phyloP scores from a whole-genome alignment of 1,140 invertebrate genomes.

The Geopemphigus sp. region DNA sequence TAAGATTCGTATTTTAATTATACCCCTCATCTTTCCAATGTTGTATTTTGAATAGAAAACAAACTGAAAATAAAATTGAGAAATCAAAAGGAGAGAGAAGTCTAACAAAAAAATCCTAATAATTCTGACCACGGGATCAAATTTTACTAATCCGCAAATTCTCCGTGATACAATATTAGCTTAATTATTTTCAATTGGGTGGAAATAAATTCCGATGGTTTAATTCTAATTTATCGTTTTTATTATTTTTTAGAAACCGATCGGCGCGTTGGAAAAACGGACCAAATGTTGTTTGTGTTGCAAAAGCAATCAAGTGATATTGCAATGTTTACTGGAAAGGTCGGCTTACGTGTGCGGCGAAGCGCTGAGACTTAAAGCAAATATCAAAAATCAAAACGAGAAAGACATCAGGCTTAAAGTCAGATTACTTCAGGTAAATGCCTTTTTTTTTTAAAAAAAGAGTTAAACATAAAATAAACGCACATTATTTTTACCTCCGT shows the following conservation, averaged over 20 bases:
- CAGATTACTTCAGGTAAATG: slow-evolving; percentile 67
- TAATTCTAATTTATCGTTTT: slow-evolving; percentile 44
- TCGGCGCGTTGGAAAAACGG: slow-evolving; percentile 68
- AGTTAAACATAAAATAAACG: neutral
- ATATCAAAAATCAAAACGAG: slow-evolving; percentile 76
- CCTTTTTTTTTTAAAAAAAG: neutral
- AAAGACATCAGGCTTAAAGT: slow-evolving; percentile 70
- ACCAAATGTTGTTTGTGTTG: slow-evolving; percentile 76
- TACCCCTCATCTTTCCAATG: too few relatives aligned
- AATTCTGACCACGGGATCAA: too few relatives aligned
- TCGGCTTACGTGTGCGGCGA: slow-evolving; percentile 80
- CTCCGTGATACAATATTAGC: too few relatives aligned
- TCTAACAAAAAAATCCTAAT: too few relatives aligned
- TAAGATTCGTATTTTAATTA: too few relatives aligned
- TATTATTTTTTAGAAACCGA: slow-evolving; percentile 64
- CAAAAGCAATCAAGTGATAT: slow-evolving; percentile 67
- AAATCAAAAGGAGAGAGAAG: too few relatives aligned
- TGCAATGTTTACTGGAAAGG: slow-evolving; percentile 69
- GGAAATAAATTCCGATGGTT: neutral
- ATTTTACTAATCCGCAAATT: too few relatives aligned
- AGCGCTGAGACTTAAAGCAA: slow-evolving; percentile 71
- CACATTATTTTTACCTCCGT: neutral
- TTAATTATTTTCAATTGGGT: too few relatives aligned
- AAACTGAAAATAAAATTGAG: too few relatives aligned
- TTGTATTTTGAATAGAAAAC: too few relatives aligned